A percentile compares a stretch with the other conserved stretches of the same genome.
Evolutionary conservation across 2,113 vertebrate genomes (phyloP).

Genomic region (Aplodontia rufa): DNA sequence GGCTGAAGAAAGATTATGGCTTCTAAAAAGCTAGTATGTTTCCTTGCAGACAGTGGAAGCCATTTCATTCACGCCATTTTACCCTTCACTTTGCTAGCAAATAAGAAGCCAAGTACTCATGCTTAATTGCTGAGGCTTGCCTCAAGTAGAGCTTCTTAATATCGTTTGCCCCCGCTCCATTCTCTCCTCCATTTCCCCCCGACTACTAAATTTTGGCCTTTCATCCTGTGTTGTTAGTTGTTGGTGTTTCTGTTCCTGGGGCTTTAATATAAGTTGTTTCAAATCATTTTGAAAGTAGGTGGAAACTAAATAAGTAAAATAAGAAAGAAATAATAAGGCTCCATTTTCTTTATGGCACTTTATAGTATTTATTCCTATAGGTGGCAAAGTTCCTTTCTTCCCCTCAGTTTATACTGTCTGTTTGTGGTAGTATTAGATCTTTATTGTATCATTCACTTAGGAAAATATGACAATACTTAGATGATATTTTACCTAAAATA

Average conservation of each 20-base stretch:
- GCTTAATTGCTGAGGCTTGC: neutral
- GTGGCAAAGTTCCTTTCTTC: neutral
- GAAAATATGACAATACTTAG: neutral
- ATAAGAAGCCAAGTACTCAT: neutral
- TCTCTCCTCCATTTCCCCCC: neutral
- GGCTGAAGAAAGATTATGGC: neutral
- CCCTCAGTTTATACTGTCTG: neutral
- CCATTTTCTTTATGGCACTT: constrained; percentile 5
- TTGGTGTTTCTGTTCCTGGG: neutral
- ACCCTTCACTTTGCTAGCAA: neutral
- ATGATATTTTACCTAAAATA: constrained; percentile 21
- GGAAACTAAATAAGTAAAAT: constrained; percentile 33
- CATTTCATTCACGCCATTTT: neutral
- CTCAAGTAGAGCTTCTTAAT: neutral
- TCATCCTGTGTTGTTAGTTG: neutral
- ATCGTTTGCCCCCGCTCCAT: neutral
- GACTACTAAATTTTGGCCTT: neutral
- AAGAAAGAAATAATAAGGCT: neutral
- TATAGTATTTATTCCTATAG: neutral
- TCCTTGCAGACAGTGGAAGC: neutral
- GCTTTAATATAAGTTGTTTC: neutral
- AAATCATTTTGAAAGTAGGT: neutral
- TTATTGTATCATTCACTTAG: constrained; percentile 20
- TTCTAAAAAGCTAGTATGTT: neutral
- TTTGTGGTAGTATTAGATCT: neutral